Conservation (phyloP, 2,888 invertebrate genomes). For the Auanema sp. region DNA sequence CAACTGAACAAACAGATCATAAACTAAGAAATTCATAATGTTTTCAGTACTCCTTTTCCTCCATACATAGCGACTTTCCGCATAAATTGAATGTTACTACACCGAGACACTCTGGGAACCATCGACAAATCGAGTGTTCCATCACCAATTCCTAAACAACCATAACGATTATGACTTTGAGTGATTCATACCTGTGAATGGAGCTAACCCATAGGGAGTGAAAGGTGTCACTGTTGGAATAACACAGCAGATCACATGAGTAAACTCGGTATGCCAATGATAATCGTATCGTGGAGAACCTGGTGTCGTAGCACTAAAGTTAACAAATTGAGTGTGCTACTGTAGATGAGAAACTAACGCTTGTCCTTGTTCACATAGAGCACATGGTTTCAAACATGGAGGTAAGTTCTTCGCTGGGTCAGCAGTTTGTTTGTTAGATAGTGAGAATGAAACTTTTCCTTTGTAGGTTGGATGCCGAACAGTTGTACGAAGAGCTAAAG, state of each 20-base stretch:
- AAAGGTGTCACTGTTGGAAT: constrained; percentile 60
- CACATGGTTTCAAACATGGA: constrained; percentile 50
- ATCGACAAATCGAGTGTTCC: constrained; percentile 60
- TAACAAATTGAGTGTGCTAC: neutral
- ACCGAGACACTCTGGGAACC: constrained; percentile 56
- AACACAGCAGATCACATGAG: constrained; percentile 61
- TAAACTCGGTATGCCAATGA: constrained; percentile 52
- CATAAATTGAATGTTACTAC: constrained; percentile 59
- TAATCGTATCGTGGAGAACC: constrained; percentile 34
- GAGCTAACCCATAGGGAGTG: constrained; percentile 59
- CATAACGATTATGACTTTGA: neutral
- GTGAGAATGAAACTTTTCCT: constrained; percentile 42
- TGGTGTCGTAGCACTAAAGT: neutral
- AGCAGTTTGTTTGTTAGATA: constrained; percentile 39
- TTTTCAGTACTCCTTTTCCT: constrained; percentile 48
- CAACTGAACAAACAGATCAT: constrained; percentile 25
- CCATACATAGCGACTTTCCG: constrained; percentile 62
- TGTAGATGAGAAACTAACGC: neutral
- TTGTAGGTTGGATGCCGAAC: constrained; percentile 58
- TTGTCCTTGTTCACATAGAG: constrained; percentile 40
- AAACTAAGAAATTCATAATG: no score
- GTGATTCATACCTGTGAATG: constrained; percentile 34
- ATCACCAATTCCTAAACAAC: constrained; percentile 52
- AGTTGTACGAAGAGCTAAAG: constrained; percentile 58
- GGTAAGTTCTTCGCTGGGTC: constrained; percentile 48